Conservation (phyloP, 2,888 invertebrate species). For the Anaspis maculata region DNA sequence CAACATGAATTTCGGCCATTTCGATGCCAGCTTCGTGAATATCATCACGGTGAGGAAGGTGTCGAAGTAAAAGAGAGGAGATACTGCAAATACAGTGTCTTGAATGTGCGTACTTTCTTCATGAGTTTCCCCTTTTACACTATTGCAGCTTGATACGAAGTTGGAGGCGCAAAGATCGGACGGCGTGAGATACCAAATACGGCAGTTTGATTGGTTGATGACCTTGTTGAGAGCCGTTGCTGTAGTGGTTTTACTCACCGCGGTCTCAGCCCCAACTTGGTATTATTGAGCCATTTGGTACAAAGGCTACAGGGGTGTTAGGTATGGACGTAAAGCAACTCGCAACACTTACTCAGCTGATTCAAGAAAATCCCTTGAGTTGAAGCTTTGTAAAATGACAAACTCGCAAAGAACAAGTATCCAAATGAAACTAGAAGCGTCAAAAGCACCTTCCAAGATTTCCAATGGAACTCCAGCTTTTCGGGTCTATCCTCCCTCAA, state of each 20-base stretch:
- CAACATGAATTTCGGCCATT: slow-evolving; percentile 17
- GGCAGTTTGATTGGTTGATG: no score
- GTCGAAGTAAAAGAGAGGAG: slow-evolving; percentile 19
- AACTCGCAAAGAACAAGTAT: slow-evolving; percentile 10
- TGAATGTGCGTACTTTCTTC: no score
- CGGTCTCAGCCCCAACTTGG: no score
- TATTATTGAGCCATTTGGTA: no score
- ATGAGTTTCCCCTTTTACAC: no score
- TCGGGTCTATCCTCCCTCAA: slow-evolving; percentile 4
- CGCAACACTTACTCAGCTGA: slow-evolving; percentile 15
- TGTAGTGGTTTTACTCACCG: no score
- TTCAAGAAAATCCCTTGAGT: slow-evolving; percentile 13
- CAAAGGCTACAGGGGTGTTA: no score
- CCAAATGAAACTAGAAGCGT: slow-evolving; percentile 7
- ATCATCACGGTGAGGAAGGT: slow-evolving; percentile 13
- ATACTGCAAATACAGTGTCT: slow-evolving; percentile 20
- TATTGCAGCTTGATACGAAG: no score
- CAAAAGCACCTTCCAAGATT: slow-evolving; percentile 15
- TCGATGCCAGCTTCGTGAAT: slow-evolving; percentile 12
- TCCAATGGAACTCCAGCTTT: slow-evolving; percentile 12
- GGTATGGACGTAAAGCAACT: no score
- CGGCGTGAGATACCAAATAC: no score
- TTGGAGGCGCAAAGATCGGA: no score
- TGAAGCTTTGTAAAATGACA: slow-evolving; percentile 14
- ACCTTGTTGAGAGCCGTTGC: no score